Evolutionary conservation across 2,888 invertebrate species (phyloP), one percentile per base, ranked within the genome.

Genomic region (Agrenia bidenticulata): DNA sequence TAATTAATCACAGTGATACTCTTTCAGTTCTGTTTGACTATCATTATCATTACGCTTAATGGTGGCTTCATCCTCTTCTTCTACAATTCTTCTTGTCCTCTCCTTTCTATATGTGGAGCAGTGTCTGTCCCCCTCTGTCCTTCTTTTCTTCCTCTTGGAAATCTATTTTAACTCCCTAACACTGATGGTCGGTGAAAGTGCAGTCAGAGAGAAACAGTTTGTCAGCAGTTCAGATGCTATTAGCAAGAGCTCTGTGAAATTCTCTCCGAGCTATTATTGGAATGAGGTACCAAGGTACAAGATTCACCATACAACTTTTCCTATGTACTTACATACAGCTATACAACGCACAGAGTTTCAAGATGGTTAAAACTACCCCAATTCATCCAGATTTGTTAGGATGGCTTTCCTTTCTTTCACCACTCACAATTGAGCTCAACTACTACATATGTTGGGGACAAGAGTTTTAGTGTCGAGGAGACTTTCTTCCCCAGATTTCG

Each of bases 31-130:
- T 69, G 67, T 67, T 72, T 65, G 55, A 66, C 61, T 72, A 67
- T 72, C 66, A 71, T 71, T 69, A 72, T 72, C 72, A 72, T 69
- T 72, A 69, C 66, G 54, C 61, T 69, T 72, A 69, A 69, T 69
- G 72, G 67, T 66, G 45, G 59, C 62, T 57, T 62, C 61, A 57
- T 51, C 64, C 61, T 61, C 63, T 61, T 61, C 63, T 61, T 53
- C 50, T 15, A 45, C n/a, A 32, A 27, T 21, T 63, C 54, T 26
- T 54, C 54, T 50, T 32, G 32, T 32, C 32, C 26, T 37, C 57
- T 41, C 45, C 24, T 45, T 56, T 32, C 11, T 32, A 32, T 32
- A 32, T 32, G 24, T 42, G 24, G 41, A 57, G 5, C 9, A 1
- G n/a, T 50, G 37, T 51, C 4, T 32, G 32, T 32, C 21, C 51